phyloP scores from a whole-genome alignment of 2,797 vertebrate genomes.

The Lindbergichthys nudifrons region DNA sequence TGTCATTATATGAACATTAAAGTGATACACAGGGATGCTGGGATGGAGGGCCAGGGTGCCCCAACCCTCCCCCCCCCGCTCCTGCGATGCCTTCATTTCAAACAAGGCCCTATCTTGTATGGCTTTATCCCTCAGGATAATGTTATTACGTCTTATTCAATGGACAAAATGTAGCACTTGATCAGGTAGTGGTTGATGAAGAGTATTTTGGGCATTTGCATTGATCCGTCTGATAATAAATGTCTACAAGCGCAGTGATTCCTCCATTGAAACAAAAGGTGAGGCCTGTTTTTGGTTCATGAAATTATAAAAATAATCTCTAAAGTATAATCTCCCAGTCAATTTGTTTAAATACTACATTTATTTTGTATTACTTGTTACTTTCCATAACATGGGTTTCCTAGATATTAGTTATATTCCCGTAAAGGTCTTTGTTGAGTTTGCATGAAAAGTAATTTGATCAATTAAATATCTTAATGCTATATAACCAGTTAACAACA shows the following conservation, averaged over 20 bases:
- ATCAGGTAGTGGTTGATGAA: slow-evolving; percentile 17
- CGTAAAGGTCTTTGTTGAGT: not conserved
- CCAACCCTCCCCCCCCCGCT: slow-evolving; percentile 47
- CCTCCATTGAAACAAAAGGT: not conserved
- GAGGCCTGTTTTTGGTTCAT: not conserved
- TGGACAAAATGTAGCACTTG: slow-evolving; percentile 22
- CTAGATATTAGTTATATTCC: not conserved
- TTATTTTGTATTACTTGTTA: not conserved
- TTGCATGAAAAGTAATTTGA: not conserved
- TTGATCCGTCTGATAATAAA: slow-evolving; percentile 9
- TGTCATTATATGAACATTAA: slow-evolving; percentile 91
- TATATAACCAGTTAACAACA: not conserved
- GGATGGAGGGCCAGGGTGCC: slow-evolving; percentile 72
- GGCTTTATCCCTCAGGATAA: slow-evolving; percentile 60
- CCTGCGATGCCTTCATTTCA: slow-evolving; percentile 70
- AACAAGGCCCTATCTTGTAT: slow-evolving; percentile 56
- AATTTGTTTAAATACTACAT: not conserved
- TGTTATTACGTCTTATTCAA: slow-evolving; percentile 41
- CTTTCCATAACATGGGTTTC: no score
- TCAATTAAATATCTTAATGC: not conserved
- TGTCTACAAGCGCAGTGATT: not conserved
- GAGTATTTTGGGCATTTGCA: slow-evolving; percentile 10
- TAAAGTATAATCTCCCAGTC: not conserved
- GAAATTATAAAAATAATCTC: not conserved
- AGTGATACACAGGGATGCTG: slow-evolving; percentile 86